Evolutionary conservation across 2,797 vertebrate genomes (phyloP).

Genomic region (Schizopygopsis pylzovi): DNA sequence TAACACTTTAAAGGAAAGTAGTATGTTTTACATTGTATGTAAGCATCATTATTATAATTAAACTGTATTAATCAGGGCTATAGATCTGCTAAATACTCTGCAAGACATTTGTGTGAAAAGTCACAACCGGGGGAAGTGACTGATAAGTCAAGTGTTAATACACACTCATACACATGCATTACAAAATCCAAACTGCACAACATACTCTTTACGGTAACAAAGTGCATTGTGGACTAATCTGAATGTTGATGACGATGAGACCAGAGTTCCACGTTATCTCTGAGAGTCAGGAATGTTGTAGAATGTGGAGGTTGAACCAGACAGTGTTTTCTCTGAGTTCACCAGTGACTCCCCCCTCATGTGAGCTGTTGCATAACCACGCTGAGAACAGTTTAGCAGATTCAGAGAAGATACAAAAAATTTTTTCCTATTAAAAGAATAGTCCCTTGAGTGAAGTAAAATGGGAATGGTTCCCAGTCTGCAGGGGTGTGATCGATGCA

Average conservation of each 20-base stretch:
- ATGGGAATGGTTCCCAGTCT: constrained; percentile 29
- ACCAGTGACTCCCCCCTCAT: background rate
- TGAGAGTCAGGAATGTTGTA: background rate
- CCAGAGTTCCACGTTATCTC: background rate
- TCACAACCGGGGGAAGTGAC: background rate
- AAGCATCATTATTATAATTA: background rate
- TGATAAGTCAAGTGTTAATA: background rate
- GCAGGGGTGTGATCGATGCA: constrained; percentile 9
- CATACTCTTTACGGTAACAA: background rate
- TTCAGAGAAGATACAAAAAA: background rate
- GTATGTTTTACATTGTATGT: background rate
- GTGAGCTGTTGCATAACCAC: background rate
- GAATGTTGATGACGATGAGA: background rate
- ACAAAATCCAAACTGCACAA: background rate
- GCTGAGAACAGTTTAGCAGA: background rate
- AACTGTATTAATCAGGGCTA: background rate
- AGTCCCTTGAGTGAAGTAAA: constrained; percentile 22
- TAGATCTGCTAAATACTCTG: background rate
- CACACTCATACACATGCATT: background rate
- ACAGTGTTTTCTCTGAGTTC: background rate
- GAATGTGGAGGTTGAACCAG: constrained; percentile 14
- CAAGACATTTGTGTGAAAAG: background rate
- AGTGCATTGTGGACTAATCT: background rate
- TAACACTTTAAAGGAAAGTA: background rate
- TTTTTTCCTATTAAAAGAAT: constrained; percentile 25